Base-by-base conservation (phyloP, 2,888 invertebrate genomes). In the Neoascia interrupta region DNA sequence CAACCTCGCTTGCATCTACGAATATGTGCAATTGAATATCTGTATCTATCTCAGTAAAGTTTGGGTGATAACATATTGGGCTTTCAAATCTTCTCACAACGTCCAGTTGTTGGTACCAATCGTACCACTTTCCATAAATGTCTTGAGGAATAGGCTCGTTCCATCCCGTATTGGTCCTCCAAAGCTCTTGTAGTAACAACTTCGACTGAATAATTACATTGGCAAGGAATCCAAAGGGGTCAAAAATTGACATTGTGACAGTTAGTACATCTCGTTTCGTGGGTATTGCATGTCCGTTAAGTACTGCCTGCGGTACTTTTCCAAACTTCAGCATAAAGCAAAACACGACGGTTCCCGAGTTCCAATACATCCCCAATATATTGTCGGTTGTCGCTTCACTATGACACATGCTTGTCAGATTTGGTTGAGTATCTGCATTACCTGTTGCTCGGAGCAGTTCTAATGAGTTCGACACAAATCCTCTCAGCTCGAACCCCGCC, bases 401-500 rank as follows among this genome's bases (percentile, higher is more conserved):
- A 5, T 16, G 39, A 18, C 37, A 37, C n/a, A 37, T 13, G 37
- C 15, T 37, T 37, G n/a, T 37, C 6, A 37, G 6, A 11, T 37
- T 6, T 37, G 37, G n/a, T 11, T 13, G 5, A 13, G 11, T 11
- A 13, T 37, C 13, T 37, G 37, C 13, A 31, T 36, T 13, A 13
- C 13, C 13, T 36, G 13, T 36, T 13, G 13, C n/a, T 2, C 13
- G 36, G 5, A 36, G 36, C n/a, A 36, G 6, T 6, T 73, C 23
- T 1, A 1, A 10, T 13, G 74, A 56, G 19, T 82, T 80, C 1
- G 73, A 82, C 5, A 73, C 19, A 15, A 81, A 73, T 5, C 64
- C 72, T 23, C 73, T 54, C 13, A 82, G 3, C n/a, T 31, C 31
- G 31, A 31, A 31, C n/a, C 31, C 31, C 4, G 31, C 31, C 3